Conservation (phyloP, 2,888 invertebrate species). For the Entomobrya proxima region DNA sequence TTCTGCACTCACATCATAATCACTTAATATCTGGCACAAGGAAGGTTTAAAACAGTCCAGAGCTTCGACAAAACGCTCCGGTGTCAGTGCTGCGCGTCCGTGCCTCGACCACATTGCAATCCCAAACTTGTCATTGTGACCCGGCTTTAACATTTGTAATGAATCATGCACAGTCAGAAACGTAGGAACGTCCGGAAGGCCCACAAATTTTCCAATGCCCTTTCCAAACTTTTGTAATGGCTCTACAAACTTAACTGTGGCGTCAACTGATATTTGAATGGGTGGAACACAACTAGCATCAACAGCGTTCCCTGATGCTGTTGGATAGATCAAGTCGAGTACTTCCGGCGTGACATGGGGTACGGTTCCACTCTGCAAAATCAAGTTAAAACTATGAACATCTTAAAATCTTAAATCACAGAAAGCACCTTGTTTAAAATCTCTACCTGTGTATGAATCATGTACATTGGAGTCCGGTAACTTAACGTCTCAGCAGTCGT, state of each 20-base stretch:
- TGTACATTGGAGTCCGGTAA: constrained; percentile 70
- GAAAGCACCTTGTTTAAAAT: not conserved
- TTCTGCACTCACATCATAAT: constrained; percentile 69
- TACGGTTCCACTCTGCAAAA: constrained; percentile 85
- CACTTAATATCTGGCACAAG: constrained; percentile 70
- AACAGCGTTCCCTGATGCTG: not conserved
- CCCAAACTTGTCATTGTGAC: constrained; percentile 84
- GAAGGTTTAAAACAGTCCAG: constrained; percentile 58
- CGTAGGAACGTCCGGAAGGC: constrained; percentile 79
- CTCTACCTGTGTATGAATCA: constrained; percentile 72
- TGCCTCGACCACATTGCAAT: constrained; percentile 88
- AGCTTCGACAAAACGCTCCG: constrained; percentile 77
- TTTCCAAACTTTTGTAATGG: constrained; percentile 83
- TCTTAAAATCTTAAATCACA: no score
- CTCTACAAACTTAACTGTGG: constrained; percentile 83
- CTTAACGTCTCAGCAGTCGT: not conserved
- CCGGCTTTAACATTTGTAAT: constrained; percentile 82
- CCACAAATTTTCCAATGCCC: constrained; percentile 85
- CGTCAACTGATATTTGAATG: constrained; percentile 85
- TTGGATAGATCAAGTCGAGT: constrained; percentile 81
- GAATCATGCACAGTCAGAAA: constrained; percentile 85
- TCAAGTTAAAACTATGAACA: constrained; percentile 31
- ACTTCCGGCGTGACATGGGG: constrained; percentile 89
- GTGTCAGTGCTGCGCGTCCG: constrained; percentile 84
- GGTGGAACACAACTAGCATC: constrained; percentile 79